Percentiles rank a stretch among this genome's conserved stretches.
These are phyloP conservation scores for Anarrhichthys ocellatus DNA, from an alignment of 2,113 vertebrate genomes.

Conservation along the genomic window DNA sequence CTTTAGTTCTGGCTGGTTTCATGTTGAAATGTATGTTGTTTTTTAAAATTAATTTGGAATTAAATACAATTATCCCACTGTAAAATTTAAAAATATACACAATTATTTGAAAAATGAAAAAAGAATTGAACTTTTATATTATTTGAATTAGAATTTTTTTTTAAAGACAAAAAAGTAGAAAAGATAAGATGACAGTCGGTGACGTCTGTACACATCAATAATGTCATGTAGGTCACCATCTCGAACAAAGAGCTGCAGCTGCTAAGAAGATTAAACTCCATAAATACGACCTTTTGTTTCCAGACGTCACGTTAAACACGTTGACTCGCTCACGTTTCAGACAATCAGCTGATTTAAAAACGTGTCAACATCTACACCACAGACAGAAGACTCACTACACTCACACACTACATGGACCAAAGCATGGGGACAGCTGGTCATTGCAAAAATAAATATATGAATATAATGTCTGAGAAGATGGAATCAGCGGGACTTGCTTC, in stretches of 20 bases:
- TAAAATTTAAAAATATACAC: neutral
- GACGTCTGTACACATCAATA: neutral
- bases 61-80: neutral
- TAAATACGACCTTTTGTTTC: slow-evolving; percentile 19
- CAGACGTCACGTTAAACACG: neutral
- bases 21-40: neutral
- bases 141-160: too few relatives aligned
- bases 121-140: neutral
- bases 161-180: neutral
- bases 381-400: too few relatives aligned
- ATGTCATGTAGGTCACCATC: slow-evolving; percentile 34
- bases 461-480: too few relatives aligned
- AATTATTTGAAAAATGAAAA: neutral
- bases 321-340: neutral
- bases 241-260: slow-evolving; percentile 14
- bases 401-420: too few relatives aligned
- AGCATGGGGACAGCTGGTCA: too few relatives aligned
- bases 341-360: neutral
- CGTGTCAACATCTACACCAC: neutral
- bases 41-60: too few relatives aligned
- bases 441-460: too few relatives aligned
- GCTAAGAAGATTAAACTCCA: slow-evolving; percentile 44
- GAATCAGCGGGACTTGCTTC: too few relatives aligned
- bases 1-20: neutral
- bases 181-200: neutral